A percentile compares a stretch with the other conserved stretches of the same genome.
Conservation (phyloP, 2,797 vertebrate genomes). For the Pempheris klunzingeri region DNA sequence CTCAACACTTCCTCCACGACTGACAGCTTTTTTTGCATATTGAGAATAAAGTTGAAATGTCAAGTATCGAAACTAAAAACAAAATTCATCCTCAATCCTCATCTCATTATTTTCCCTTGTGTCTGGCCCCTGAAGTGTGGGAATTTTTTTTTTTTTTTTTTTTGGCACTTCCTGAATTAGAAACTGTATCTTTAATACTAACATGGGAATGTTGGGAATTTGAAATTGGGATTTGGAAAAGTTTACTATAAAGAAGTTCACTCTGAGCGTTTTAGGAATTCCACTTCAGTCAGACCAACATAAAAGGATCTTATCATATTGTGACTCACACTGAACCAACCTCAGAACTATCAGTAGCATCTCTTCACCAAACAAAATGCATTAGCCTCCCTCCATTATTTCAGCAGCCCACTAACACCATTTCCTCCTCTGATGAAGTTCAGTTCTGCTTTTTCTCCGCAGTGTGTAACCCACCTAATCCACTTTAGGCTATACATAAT, state of each 20-base stretch:
- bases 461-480: constrained; percentile 35
- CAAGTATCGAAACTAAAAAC: too few species aligned
- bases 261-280: constrained; percentile 25
- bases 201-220: too few species aligned
- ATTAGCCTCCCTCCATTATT: constrained; percentile 14
- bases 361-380: constrained; percentile 17
- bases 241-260: background rate
- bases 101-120: too few species aligned
- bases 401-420: constrained; percentile 10
- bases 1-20: too few species aligned
- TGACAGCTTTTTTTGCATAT: too few species aligned
- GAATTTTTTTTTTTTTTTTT: too few species aligned
- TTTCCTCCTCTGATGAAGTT: constrained; percentile 16
- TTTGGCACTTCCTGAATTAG: too few species aligned
- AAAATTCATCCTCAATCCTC: too few species aligned
- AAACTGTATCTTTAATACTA: too few species aligned
- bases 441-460: constrained; percentile 11
- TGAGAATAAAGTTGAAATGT: too few species aligned
- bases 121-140: too few species aligned
- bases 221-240: too few species aligned
- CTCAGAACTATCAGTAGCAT: background rate
- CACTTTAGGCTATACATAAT: constrained; percentile 46
- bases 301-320: background rate
- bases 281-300: background rate
- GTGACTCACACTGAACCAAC: background rate